These are phyloP conservation scores for Tipula vernalis DNA, from an alignment of 2,888 invertebrate genomes.

Conservation along the genomic window DNA sequence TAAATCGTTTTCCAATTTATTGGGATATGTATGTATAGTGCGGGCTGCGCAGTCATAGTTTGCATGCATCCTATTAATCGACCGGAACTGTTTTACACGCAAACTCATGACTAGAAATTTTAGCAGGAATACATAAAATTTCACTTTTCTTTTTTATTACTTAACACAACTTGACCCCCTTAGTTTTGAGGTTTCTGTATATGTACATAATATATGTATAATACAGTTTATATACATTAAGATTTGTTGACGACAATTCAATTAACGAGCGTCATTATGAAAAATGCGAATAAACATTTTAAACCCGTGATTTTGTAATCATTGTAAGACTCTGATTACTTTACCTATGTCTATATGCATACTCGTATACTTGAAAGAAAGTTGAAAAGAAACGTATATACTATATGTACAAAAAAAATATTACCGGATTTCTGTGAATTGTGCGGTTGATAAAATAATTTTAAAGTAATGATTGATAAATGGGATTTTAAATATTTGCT, in stretches of 20 bases:
- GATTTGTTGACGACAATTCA: background rate
- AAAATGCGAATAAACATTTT: background rate
- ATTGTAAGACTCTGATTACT: background rate
- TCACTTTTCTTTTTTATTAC: background rate
- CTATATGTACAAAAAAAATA: background rate
- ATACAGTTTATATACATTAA: background rate
- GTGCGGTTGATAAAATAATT: background rate
- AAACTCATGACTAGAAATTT: background rate
- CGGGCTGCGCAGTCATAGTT: background rate
- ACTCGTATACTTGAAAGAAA: background rate
- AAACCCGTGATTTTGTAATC: background rate
- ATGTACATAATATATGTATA: background rate
- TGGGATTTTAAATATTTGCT: background rate
- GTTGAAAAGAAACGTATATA: background rate
- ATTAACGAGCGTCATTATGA: background rate
- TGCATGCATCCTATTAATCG: background rate
- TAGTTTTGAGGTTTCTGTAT: background rate
- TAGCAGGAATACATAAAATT: background rate
- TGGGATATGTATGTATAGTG: background rate
- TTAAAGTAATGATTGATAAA: background rate
- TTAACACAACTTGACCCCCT: background rate
- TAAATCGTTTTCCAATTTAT: background rate
- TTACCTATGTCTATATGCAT: background rate
- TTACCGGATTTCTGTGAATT: background rate
- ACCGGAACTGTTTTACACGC: background rate